A percentile compares a stretch with the other conserved stretches of the same genome.
These are phyloP conservation scores for Halocynthia roretzi DNA, from an alignment of 23 tunicate genomes.

Conservation along the genomic window DNA sequence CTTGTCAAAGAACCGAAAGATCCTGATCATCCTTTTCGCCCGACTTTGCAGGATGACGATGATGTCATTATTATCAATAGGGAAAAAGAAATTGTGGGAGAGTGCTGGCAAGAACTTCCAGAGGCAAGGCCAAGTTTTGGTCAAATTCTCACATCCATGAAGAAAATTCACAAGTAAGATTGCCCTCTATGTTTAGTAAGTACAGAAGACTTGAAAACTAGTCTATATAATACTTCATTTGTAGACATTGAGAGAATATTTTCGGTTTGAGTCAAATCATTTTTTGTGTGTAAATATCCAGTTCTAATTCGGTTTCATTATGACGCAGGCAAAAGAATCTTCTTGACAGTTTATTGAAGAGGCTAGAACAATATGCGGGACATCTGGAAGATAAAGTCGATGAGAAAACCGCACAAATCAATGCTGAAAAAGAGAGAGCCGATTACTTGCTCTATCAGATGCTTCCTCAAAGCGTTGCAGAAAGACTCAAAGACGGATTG, in stretches of 20 bases:
- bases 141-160: slow-evolving; percentile 12
- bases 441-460: slow-evolving; percentile 79
- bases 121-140: slow-evolving; percentile 45
- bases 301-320: not conserved
- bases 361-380: slow-evolving; percentile 49
- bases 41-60: slow-evolving; percentile 65
- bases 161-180: slow-evolving; percentile 5
- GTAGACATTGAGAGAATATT: not conserved
- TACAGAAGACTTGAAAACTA: not conserved
- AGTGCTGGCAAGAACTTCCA: slow-evolving; percentile 60
- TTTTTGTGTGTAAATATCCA: no score
- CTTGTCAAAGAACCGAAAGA: slow-evolving; percentile 18
- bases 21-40: slow-evolving; percentile 63
- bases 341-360: slow-evolving; percentile 39
- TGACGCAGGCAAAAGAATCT: slow-evolving; percentile 42
- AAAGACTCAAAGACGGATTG: slow-evolving; percentile 34
- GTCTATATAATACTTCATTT: not conserved
- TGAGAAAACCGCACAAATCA: slow-evolving; percentile 53
- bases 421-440: slow-evolving; percentile 71
- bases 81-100: slow-evolving; percentile 25
- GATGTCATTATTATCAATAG: slow-evolving; percentile 44
- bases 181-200: not conserved
- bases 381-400: slow-evolving; percentile 61
- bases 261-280: not conserved
- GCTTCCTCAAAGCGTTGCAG: slow-evolving; percentile 78